These are phyloP conservation scores for Corbicula japonica DNA, from an alignment of 2,888 invertebrate species.

Conservation along the genomic window DNA sequence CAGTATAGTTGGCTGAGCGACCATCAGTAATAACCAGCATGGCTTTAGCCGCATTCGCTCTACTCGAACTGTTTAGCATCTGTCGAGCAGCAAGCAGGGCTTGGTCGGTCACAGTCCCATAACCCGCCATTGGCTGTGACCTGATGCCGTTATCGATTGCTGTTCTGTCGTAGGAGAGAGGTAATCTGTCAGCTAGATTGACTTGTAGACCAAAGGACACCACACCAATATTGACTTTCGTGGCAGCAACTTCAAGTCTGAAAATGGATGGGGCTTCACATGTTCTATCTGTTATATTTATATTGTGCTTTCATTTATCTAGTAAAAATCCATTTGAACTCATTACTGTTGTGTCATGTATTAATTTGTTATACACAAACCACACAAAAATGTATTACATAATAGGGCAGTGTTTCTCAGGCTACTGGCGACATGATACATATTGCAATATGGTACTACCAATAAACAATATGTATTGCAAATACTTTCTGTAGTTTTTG, in stretches of 20 bases:
- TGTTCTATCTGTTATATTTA: too few relatives aligned
- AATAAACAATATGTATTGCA: too few relatives aligned
- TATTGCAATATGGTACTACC: too few relatives aligned
- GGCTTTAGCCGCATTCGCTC: slow-evolving; percentile 1
- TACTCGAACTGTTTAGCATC: not conserved
- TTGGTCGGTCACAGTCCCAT: slow-evolving; percentile 18
- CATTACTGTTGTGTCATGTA: too few relatives aligned
- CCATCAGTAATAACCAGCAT: slow-evolving; percentile 41
- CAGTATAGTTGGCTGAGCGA: not conserved
- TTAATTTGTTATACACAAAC: too few relatives aligned
- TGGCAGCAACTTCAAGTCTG: not conserved
- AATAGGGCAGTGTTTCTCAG: too few relatives aligned
- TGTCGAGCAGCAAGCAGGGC: slow-evolving; percentile 11
- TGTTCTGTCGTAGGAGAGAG: not conserved
- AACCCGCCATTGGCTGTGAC: not conserved
- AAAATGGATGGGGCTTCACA: not conserved
- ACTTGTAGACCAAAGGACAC: slow-evolving; percentile 11
- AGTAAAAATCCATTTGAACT: too few relatives aligned
- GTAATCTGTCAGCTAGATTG: not conserved
- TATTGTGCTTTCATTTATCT: too few relatives aligned
- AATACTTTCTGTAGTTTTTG: too few relatives aligned
- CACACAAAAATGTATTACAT: too few relatives aligned
- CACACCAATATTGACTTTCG: slow-evolving; percentile 26
- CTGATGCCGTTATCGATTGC: not conserved
- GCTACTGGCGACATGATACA: too few relatives aligned